Evolutionary conservation across 1,140 invertebrate genomes (phyloP), one percentile per base, ranked within the genome.

Genomic region (Lucilia sericata): DNA sequence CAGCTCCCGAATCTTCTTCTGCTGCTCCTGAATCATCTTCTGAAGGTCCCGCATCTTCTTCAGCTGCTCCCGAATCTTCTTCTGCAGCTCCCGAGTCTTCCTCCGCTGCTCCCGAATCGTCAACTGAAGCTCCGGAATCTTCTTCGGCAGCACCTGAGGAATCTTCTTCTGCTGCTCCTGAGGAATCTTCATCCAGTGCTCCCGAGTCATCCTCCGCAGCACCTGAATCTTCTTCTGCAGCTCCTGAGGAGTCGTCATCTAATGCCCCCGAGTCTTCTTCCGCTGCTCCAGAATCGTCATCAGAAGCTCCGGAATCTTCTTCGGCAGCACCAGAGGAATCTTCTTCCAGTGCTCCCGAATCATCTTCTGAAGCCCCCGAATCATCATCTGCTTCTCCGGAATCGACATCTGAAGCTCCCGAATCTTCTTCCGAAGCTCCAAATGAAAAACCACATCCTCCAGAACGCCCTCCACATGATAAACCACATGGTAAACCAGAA

Each of bases 371-470:
- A 70, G 60, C 60, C 21, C 60, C 60, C 7, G 60, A 70, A 70
- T 70, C 60, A 21, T 70, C 60, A 8, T 70, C 60, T 8, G 60
- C n/a, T 70, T n/a, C 60, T 21, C 60, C 60, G 12, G 75, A 47
- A 78, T 47, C 75, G n/a, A n/a, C 34, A 47, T 70, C 65, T 42
- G 75, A n/a, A 19, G 34, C 36, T 36, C 75, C 65, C n/a, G n/a
- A 70, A 42, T 42, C 42, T 7, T 42, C 51, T 5, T 55, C 51
- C 5, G 51, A 55, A 55, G 51, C 51, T 55, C 51, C 51, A 12
- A 4, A 17, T 17, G 51, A 55, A 14, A 55, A 4, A 55, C 12
- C 51, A 55, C 51, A 12, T 0, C 13, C 10, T 14, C 51, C 51
- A 55, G 13, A 14, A 12, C 51, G 17, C 12, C 12, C 12, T 55